Conservation (phyloP, 2,888 invertebrate species). For the Emesis russula region DNA sequence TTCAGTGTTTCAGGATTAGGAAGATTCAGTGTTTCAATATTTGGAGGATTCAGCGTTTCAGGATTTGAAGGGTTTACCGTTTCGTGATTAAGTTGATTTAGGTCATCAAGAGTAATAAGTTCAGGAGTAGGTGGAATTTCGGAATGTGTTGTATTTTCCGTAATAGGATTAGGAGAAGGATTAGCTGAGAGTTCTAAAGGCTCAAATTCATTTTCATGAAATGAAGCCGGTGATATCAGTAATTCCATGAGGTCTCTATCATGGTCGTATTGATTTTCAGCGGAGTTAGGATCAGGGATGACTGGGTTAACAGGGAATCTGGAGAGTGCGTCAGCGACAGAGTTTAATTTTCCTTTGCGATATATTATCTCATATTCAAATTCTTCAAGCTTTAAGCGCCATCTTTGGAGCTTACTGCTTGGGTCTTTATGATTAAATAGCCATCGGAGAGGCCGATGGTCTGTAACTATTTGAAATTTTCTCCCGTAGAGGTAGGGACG, state of each 20-base stretch:
- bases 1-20: neutral
- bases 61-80: neutral
- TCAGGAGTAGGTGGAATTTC: slow-evolving; percentile 54
- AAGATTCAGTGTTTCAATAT: neutral
- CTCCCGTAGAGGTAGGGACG: slow-evolving; percentile 61
- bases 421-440: slow-evolving; percentile 73
- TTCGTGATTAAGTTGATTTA: neutral
- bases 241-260: slow-evolving; percentile 19
- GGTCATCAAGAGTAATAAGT: neutral
- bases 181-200: neutral
- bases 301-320: slow-evolving; percentile 60
- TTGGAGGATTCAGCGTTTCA: neutral
- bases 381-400: slow-evolving; percentile 74
- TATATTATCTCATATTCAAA: slow-evolving; percentile 73
- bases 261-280: neutral
- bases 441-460: slow-evolving; percentile 10
- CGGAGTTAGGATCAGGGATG: neutral
- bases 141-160: slow-evolving; percentile 10
- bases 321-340: slow-evolving; percentile 82
- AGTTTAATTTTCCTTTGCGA: slow-evolving; percentile 58
- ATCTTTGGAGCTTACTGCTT: slow-evolving; percentile 50
- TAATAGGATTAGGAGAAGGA: neutral
- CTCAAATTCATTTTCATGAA: slow-evolving; percentile 2
- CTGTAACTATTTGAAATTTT: slow-evolving; percentile 58
- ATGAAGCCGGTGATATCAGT: neutral